Evolutionary conservation across 2,113 vertebrate genomes (phyloP), one percentile per base, ranked within the genome.

Genomic region (Anolis carolinensis): DNA sequence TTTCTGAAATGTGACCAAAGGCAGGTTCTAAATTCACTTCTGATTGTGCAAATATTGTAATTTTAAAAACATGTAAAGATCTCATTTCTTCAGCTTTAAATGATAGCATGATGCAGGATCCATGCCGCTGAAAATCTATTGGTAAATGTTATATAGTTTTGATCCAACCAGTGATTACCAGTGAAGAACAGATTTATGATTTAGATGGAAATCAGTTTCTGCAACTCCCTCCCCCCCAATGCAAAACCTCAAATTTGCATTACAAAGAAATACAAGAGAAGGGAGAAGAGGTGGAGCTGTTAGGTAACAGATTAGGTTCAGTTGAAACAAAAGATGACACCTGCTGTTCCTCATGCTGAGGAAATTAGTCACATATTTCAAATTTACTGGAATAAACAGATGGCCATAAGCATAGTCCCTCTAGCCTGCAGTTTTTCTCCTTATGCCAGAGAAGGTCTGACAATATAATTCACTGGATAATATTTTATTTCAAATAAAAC

Each of bases 341-440:
- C 94, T 94, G 92, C 90, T 93, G 92, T 92, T 94, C 85, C 91
- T 79, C 77, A 94, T 90, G 92, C 92, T 90, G 84, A 89, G 88
- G 92, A 93, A 94, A 92, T 94, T 87, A 67, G 91, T 85, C 94
- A 76, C 85, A 81, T 88, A 88, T 83, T 94, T 87, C 85, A 92
- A 1, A 88, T 93, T 84, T 92, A 90, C 85, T 83, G 86, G 87
- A 86, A 91, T 88, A 92, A 94, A 88, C 94, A 95, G 94, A 94
- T 92, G 94, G 93, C 81, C 88, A 87, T 91, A 94, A 92, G 89
- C 78, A 85, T 25, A 27, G 14, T 88, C 89, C 84, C 93, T 90
- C 88, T 93, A 87, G 87, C 63, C 63, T 89, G 84, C 79, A 91
- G 87, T 94, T 93, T 93, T 85, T 90, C 82, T 93, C 88, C 30